Base-by-base conservation (phyloP, 2,797 vertebrate genomes). In the Gymnoscopelus braueri region DNA sequence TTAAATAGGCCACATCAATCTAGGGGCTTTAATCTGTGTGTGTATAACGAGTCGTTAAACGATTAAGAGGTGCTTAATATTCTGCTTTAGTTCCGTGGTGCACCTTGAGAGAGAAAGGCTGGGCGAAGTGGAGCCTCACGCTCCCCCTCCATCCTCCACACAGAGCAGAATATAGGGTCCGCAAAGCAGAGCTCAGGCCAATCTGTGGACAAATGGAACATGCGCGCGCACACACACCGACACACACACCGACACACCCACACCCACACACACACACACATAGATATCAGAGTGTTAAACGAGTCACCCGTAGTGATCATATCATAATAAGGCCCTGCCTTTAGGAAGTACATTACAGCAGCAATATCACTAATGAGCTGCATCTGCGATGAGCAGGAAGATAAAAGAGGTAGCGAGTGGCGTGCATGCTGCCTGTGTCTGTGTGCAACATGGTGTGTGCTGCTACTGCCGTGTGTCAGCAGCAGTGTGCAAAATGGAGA, bases 81-180 rank as follows among this genome's bases (percentile, higher is more conserved):
- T 24, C 5, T 10, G 13, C 9, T 63, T 44, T 26, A 10, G 44
- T 67, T 63, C 24, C 71, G 60, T 19, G 54, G 29, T 5, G 64
- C 87, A 98, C 97, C 95, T 93, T 94, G 14, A 98, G 79, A 83
- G 96, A 98, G 89, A 97, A 97, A 3, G 97, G 95, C 84, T 97
- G 96, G 5, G 90, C 93, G 0, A 99, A 81, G 74, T 98, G 95
- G 65, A 98, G 90, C 29, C 94, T 93, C 75, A 92, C 90, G 11
- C 91, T 94, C 77, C 93, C 93, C 70, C 64, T 67, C 29, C 88
- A 83, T 73, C 72, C 87, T 59, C 67, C 79, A 85, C 90, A 89
- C 63, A 92, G 72, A 51, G 85, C 32, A 29, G 83, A 89, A 65
- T 74, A 69, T 35, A 91, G 72, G 84, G 83, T 83, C 55, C 48